Percentiles rank a stretch among this genome's conserved stretches.
Evolutionary conservation across 2,797 vertebrate species (phyloP).

Genomic region (Intellagama lesueurii): DNA sequence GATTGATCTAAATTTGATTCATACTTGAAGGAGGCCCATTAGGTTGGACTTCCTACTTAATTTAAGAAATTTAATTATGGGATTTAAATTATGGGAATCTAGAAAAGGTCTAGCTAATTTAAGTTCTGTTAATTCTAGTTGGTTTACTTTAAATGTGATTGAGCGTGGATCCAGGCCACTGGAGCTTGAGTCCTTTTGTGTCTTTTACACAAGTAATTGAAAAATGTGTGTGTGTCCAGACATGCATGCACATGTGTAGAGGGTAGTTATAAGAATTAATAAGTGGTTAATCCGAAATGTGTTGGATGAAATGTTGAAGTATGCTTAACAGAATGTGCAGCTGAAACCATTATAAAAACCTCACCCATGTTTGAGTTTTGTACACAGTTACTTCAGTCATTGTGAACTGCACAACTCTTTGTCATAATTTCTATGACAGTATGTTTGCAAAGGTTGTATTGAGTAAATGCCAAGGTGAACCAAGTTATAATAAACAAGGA

Average conservation of each 20-base stretch:
- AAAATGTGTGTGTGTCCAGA: slow-evolving; percentile 21
- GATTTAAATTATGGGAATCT: neutral
- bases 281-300: slow-evolving; percentile 79
- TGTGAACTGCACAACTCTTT: slow-evolving; percentile 73
- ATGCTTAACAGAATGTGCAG: slow-evolving; percentile 76
- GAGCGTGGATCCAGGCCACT: neutral
- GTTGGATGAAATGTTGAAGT: slow-evolving; percentile 82
- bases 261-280: slow-evolving; percentile 76
- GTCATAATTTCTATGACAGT: slow-evolving; percentile 39
- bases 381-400: slow-evolving; percentile 71
- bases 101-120: neutral
- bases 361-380: slow-evolving; percentile 64
- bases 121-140: neutral
- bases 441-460: slow-evolving; percentile 51
- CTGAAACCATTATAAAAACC: slow-evolving; percentile 72
- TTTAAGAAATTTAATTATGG: neutral
- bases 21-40: neutral
- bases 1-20: neutral
- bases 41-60: too few relatives aligned
- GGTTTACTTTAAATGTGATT: neutral
- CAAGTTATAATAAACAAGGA: neutral
- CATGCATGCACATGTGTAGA: slow-evolving; percentile 43
- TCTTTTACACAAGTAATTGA: neutral
- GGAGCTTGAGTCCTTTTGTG: neutral
- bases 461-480: neutral